A percentile compares a stretch with the other conserved stretches of the same genome.
These are phyloP conservation scores for Synanthedon tipuliformis DNA, from an alignment of 2,888 invertebrate species.

Conservation along the genomic window DNA sequence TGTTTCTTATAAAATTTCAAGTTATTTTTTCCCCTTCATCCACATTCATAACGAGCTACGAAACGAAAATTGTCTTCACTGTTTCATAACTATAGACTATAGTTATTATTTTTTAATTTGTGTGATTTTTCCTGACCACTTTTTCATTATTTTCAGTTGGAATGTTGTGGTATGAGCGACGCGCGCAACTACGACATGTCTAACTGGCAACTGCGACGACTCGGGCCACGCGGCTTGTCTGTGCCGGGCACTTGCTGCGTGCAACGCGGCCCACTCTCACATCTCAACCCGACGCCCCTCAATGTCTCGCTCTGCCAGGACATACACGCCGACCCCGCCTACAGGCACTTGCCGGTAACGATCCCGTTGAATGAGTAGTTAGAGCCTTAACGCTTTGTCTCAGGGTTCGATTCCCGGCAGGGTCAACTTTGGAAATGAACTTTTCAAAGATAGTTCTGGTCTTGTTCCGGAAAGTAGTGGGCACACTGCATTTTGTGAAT, in stretches of 20 bases:
- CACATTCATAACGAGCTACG: not conserved
- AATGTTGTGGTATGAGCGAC: constrained; percentile 84
- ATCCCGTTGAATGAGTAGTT: no score
- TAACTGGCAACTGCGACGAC: constrained; percentile 80
- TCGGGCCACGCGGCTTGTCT: constrained; percentile 76
- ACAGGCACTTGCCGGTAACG: constrained; percentile 69
- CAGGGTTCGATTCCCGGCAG: no score
- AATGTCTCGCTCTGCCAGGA: constrained; percentile 80
- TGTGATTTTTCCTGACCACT: no score
- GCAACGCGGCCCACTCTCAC: constrained; percentile 67
- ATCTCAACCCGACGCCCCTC: constrained; percentile 81
- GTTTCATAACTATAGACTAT: no score
- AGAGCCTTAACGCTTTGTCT: no score
- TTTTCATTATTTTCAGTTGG: no score
- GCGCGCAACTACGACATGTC: constrained; percentile 86
- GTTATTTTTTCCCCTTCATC: not conserved
- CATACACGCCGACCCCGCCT: constrained; percentile 66
- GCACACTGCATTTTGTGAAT: no score
- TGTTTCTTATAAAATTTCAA: not conserved
- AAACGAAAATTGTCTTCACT: no score
- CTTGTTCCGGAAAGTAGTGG: no score
- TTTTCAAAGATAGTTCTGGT: no score
- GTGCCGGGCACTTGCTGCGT: constrained; percentile 81
- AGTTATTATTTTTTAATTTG: not conserved
- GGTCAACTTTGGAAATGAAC: no score